Conservation (phyloP, 2,888 invertebrate genomes). For the Luperina testacea region DNA sequence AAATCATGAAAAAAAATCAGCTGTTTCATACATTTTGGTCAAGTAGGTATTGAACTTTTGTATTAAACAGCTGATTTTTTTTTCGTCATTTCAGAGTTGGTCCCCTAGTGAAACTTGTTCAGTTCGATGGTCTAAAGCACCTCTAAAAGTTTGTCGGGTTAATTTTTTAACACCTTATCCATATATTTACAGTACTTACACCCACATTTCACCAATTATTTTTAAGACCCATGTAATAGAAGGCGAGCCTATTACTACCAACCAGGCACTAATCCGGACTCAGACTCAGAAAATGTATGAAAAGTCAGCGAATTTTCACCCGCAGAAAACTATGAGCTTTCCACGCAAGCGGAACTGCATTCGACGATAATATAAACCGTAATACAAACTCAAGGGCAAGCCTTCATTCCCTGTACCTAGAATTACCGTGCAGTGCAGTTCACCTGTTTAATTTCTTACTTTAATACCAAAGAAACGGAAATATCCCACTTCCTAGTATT, state of each 20-base stretch:
- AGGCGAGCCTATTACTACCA: neutral
- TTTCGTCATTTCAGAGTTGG: no score
- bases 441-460: conserved; percentile 38
- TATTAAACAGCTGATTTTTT: no score
- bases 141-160: no score
- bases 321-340: neutral
- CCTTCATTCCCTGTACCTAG: conserved; percentile 30
- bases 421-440: conserved; percentile 17
- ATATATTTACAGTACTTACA: no score
- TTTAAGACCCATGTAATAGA: no score
- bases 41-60: no score
- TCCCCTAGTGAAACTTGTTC: no score
- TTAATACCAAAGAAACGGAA: conserved; percentile 43
- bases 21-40: no score
- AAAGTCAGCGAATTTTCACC: neutral
- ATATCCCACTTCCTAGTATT: conserved; percentile 46
- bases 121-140: no score
- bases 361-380: neutral
- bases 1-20: no score
- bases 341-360: neutral
- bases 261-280: neutral
- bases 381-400: conserved; percentile 35
- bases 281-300: neutral
- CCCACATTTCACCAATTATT: no score
- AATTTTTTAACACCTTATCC: no score